Conservation (phyloP, 2,888 invertebrate genomes). For the Lathronympha strigana region DNA sequence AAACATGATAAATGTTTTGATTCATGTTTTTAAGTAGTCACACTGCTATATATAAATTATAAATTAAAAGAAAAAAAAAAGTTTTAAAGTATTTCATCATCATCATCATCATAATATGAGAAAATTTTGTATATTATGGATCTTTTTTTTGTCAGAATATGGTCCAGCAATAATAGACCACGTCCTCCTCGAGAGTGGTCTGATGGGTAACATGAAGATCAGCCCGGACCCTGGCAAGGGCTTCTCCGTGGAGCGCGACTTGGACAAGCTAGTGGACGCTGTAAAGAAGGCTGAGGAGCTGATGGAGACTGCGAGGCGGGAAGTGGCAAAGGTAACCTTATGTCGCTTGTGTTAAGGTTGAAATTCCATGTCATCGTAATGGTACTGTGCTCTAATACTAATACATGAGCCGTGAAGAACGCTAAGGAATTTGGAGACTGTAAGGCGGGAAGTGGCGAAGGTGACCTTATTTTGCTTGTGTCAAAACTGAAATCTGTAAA, state of each 20-base stretch:
- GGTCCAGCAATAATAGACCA: constrained; percentile 97
- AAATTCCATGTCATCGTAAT: background rate
- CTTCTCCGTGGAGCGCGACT: constrained; percentile 86
- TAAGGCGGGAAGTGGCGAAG: too few species aligned
- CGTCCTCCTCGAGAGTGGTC: constrained; percentile 88
- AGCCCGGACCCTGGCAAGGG: constrained; percentile 79
- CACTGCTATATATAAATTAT: too few species aligned
- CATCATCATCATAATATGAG: too few species aligned
- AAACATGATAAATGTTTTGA: too few species aligned
- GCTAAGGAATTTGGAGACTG: too few species aligned
- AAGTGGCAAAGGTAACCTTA: constrained; percentile 81
- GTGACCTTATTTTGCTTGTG: too few species aligned
- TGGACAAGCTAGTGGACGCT: constrained; percentile 86
- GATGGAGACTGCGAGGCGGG: constrained; percentile 81
- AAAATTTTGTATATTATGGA: too few species aligned
- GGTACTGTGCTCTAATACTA: background rate
- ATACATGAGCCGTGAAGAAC: too few species aligned
- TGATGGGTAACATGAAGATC: constrained; percentile 82
- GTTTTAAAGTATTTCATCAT: too few species aligned
- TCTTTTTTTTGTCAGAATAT: constrained; percentile 86
- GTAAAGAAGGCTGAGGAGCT: constrained; percentile 88
- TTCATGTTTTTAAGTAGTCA: too few species aligned
- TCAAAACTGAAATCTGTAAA: too few species aligned
- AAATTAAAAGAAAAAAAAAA: too few species aligned
- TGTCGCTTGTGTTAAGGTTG: background rate